phyloP scores from a whole-genome alignment of 2,888 invertebrate genomes.

The Patella ulyssiponensis region DNA sequence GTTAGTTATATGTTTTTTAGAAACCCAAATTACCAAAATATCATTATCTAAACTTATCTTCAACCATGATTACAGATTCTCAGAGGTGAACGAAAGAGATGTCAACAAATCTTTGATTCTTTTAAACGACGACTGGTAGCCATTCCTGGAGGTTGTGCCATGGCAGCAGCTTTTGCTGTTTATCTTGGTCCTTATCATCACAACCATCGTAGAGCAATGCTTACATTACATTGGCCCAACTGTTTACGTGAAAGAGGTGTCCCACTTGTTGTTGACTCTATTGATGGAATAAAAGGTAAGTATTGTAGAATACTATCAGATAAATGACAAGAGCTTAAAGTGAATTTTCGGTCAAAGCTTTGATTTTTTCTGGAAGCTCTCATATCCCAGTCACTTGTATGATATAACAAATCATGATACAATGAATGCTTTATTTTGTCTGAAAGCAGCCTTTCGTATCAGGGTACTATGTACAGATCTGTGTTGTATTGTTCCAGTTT shows the following conservation, averaged over 20 bases:
- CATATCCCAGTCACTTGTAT: background rate
- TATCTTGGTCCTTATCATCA: slow-evolving; percentile 72
- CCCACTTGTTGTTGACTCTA: slow-evolving; percentile 69
- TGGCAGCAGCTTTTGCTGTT: slow-evolving; percentile 67
- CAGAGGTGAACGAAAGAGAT: slow-evolving; percentile 59
- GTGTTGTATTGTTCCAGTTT: no score
- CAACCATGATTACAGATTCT: slow-evolving; percentile 45
- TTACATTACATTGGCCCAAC: slow-evolving; percentile 71
- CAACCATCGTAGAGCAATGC: slow-evolving; percentile 68
- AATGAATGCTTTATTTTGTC: no score
- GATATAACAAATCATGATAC: no score
- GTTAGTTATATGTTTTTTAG: no score
- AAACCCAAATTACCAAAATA: no score
- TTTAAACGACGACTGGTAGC: slow-evolving; percentile 59
- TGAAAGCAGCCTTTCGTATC: no score
- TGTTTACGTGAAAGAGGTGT: slow-evolving; percentile 70
- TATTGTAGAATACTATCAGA: background rate
- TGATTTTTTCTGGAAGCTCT: background rate
- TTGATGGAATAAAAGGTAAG: slow-evolving; percentile 66
- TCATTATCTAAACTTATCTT: no score
- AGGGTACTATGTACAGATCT: no score
- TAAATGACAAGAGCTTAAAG: background rate
- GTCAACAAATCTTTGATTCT: slow-evolving; percentile 67
- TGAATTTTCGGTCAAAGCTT: background rate
- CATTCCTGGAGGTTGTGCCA: slow-evolving; percentile 67